A percentile compares a stretch with the other conserved stretches of the same genome.
phyloP scores from a whole-genome alignment of 2,113 vertebrate species.

The Agelaius phoeniceus region DNA sequence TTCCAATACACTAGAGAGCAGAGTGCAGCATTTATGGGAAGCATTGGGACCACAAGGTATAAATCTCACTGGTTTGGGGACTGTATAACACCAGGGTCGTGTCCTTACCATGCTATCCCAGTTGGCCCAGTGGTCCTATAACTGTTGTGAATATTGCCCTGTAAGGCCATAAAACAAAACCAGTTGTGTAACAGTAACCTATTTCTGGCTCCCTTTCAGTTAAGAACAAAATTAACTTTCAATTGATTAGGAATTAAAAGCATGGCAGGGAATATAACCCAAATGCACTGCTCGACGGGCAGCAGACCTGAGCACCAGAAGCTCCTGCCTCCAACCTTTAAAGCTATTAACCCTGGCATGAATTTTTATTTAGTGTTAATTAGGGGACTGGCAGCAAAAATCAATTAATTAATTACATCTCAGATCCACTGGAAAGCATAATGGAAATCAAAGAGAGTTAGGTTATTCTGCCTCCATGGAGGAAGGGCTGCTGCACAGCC shows the following conservation, averaged over 20 bases:
- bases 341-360: constrained; percentile 61
- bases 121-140: not conserved
- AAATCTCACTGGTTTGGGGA: not conserved
- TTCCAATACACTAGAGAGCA: not conserved
- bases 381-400: constrained; percentile 51
- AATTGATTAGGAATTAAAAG: constrained; percentile 57
- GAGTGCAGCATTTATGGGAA: not conserved
- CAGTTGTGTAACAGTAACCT: not conserved
- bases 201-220: not conserved
- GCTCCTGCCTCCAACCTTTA: constrained; percentile 53
- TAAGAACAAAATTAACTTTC: constrained; percentile 56
- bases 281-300: not conserved
- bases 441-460: constrained; percentile 48
- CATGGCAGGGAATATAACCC: constrained; percentile 39
- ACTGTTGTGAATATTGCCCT: not conserved
- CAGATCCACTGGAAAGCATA: constrained; percentile 43
- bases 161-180: not conserved
- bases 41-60: not conserved
- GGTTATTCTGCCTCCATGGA: constrained; percentile 1
- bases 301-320: not conserved
- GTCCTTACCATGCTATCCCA: not conserved
- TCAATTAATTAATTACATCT: constrained; percentile 70
- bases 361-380: constrained; percentile 69
- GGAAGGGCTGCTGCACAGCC: not conserved
- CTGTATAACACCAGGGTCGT: accelerated